These are phyloP conservation scores for Arion vulgaris DNA, from an alignment of 1,140 invertebrate genomes.

Conservation along the genomic window DNA sequence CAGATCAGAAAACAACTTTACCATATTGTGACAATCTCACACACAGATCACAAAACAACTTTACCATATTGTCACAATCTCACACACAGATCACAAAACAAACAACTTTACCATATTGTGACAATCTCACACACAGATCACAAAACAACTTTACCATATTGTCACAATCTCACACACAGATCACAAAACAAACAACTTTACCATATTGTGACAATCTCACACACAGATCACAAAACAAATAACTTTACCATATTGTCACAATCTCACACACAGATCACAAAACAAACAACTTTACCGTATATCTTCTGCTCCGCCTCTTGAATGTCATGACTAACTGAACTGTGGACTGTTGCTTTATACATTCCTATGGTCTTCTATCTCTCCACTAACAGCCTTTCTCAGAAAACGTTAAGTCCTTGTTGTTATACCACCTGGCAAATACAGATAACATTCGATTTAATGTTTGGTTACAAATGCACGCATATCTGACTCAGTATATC, in stretches of 20 bases:
- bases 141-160: neutral
- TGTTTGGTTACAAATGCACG: too few species aligned
- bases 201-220: neutral
- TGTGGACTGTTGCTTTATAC: neutral
- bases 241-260: neutral
- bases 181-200: neutral
- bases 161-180: neutral
- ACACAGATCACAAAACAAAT: neutral
- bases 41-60: too few species aligned
- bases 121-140: neutral
- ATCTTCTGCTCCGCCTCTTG: neutral
- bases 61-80: too few species aligned
- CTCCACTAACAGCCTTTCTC: neutral
- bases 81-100: too few species aligned
- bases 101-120: neutral
- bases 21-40: too few species aligned
- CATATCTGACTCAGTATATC: too few species aligned
- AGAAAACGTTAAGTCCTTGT: too few species aligned
- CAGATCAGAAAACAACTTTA: too few species aligned
- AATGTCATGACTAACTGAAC: neutral
- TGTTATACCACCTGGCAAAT: too few species aligned
- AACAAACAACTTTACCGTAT: neutral
- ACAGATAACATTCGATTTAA: too few species aligned
- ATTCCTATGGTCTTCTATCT: neutral
- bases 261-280: neutral